Percentiles rank a stretch among this genome's conserved stretches.
These are phyloP conservation scores for Blennius ocellaris DNA, from an alignment of 2,113 vertebrate genomes.

Conservation along the genomic window DNA sequence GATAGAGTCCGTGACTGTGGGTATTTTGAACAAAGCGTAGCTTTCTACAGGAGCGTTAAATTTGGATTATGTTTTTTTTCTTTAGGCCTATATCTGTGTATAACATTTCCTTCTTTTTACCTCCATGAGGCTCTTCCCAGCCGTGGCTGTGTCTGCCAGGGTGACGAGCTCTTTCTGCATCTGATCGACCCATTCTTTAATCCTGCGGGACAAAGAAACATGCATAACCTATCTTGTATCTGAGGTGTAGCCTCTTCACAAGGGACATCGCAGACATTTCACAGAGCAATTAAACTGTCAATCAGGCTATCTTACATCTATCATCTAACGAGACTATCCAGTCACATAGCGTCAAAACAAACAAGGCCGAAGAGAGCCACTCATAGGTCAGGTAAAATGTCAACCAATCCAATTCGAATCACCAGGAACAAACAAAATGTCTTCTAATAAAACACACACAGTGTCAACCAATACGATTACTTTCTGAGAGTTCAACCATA, in stretches of 20 bases:
- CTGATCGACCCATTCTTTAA: conserved; percentile 97
- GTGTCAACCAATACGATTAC: conserved; percentile 58
- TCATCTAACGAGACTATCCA: conserved; percentile 14
- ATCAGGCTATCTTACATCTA: conserved; percentile 15
- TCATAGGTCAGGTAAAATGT: conserved; percentile 36
- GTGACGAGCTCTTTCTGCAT: conserved; percentile 96
- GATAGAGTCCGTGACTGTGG: not conserved
- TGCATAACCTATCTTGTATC: conserved; percentile 25
- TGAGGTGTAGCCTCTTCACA: conserved; percentile 24
- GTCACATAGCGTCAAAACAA: conserved; percentile 39
- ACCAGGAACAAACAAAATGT: conserved; percentile 39
- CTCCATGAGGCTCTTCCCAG: conserved; percentile 87
- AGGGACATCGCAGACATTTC: conserved; percentile 40
- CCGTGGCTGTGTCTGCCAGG: conserved; percentile 90
- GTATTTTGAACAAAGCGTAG: not conserved
- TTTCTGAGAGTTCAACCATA: conserved; percentile 59
- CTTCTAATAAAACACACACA: conserved; percentile 41
- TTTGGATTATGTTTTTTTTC: not conserved
- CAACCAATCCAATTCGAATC: conserved; percentile 51
- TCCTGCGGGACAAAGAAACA: conserved; percentile 81
- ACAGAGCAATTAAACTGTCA: conserved; percentile 62
- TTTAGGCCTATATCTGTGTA: not conserved
- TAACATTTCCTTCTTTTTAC: conserved; percentile 68
- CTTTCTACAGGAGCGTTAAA: not conserved
- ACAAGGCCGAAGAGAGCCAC: conserved; percentile 44